Percentiles rank a stretch among this genome's conserved stretches.
These are phyloP conservation scores for Fratercula arctica DNA, from an alignment of 2,797 vertebrate species.

Conservation along the genomic window DNA sequence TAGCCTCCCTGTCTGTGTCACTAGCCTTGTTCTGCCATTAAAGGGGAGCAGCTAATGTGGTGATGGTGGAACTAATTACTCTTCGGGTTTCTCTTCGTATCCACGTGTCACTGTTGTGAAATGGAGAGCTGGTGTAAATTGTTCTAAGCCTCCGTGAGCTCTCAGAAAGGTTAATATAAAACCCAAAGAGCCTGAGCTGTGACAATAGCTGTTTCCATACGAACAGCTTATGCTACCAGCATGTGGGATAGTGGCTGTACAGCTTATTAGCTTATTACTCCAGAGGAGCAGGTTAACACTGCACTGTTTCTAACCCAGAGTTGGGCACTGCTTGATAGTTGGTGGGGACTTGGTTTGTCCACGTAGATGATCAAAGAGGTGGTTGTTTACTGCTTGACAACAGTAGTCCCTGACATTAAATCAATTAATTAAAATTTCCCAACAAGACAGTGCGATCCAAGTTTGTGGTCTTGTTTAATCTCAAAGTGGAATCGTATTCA, in stretches of 20 bases:
- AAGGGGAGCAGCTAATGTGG: neutral
- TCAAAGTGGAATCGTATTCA: neutral
- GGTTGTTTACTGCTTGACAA: neutral
- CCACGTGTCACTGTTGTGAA: neutral
- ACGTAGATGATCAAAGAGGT: neutral
- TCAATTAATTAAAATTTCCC: constrained; percentile 1
- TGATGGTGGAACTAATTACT: neutral
- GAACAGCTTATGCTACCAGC: neutral
- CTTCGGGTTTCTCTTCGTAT: neutral
- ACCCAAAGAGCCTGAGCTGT: neutral
- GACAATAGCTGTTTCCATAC: neutral
- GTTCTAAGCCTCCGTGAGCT: neutral
- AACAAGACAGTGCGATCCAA: neutral
- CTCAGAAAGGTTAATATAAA: neutral
- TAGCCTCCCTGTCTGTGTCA: neutral
- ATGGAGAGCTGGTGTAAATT: neutral
- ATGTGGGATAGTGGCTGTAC: neutral
- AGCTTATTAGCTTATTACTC: neutral
- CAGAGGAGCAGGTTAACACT: neutral
- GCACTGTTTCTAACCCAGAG: neutral
- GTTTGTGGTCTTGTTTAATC: neutral
- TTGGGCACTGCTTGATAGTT: neutral
- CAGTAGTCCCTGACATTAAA: neutral
- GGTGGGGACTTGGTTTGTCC: neutral
- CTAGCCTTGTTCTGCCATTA: neutral